phyloP scores from a whole-genome alignment of 2,113 vertebrate species.

The Rallus limicola region DNA sequence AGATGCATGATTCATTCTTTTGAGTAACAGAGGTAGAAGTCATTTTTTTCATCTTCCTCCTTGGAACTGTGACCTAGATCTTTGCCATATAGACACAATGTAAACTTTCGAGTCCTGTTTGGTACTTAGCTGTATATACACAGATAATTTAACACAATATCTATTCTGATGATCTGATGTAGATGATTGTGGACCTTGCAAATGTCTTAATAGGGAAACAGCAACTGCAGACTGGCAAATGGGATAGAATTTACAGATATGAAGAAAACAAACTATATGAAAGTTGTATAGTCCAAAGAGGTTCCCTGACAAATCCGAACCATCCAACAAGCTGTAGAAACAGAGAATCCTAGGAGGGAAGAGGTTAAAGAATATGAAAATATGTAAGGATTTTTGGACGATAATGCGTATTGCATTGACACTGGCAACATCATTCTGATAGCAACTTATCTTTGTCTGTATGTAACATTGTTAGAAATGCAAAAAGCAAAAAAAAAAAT shows the following conservation, averaged over 20 bases:
- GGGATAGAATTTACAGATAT: not conserved
- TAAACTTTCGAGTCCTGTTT: not conserved
- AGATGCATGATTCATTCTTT: not conserved
- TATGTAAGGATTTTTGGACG: not conserved
- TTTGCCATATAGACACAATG: not conserved
- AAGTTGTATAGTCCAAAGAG: not conserved
- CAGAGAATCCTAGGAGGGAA: not conserved
- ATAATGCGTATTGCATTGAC: not conserved
- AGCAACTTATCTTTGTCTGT: not conserved
- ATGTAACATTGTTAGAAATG: not conserved
- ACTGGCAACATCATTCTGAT: not conserved
- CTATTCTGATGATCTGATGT: not conserved
- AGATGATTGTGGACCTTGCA: not conserved
- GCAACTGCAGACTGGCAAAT: not conserved
- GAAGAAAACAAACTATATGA: not conserved
- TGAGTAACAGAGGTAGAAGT: not conserved
- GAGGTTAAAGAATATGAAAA: not conserved
- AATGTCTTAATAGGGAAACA: not conserved
- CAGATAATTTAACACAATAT: not conserved
- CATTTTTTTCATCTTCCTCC: not conserved
- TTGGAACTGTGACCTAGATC: not conserved
- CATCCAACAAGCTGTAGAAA: not conserved
- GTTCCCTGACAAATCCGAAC: not conserved
- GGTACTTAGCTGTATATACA: not conserved
- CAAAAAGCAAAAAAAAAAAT: not conserved